Evolutionary conservation across 2,797 vertebrate species (phyloP).

Genomic region (Esox masquinongy): DNA sequence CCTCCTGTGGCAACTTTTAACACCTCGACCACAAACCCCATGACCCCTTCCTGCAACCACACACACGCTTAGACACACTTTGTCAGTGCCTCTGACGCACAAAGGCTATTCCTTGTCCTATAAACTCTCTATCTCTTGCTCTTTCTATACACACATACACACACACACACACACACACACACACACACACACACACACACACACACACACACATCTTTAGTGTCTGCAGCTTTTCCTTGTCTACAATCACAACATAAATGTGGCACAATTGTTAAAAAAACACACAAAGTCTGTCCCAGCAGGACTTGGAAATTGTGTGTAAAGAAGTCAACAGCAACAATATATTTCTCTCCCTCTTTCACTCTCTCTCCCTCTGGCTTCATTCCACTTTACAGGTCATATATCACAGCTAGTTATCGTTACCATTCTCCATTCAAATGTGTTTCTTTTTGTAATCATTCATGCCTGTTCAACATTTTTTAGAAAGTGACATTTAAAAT

Average conservation of each 20-base stretch:
- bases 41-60: not conserved
- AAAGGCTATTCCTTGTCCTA: slow-evolving; percentile 13
- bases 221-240: not conserved
- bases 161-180: not conserved
- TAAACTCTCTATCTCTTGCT: slow-evolving; percentile 28
- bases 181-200: not conserved
- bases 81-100: slow-evolving; percentile 14
- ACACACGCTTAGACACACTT: not conserved
- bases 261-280: not conserved
- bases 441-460: not conserved
- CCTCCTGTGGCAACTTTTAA: not conserved
- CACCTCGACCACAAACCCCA: not conserved
- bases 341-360: not conserved
- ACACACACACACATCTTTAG: not conserved
- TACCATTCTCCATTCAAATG: not conserved
- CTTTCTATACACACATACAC: not conserved
- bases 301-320: not conserved
- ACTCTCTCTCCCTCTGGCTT: not conserved
- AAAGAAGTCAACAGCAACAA: not conserved
- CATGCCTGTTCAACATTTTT: not conserved
- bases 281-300: not conserved
- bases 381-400: not conserved
- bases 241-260: not conserved
- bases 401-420: not conserved
- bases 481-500: slow-evolving; percentile 2